phyloP scores from a whole-genome alignment of 2,888 invertebrate species.

The Eupithecia vulgata region DNA sequence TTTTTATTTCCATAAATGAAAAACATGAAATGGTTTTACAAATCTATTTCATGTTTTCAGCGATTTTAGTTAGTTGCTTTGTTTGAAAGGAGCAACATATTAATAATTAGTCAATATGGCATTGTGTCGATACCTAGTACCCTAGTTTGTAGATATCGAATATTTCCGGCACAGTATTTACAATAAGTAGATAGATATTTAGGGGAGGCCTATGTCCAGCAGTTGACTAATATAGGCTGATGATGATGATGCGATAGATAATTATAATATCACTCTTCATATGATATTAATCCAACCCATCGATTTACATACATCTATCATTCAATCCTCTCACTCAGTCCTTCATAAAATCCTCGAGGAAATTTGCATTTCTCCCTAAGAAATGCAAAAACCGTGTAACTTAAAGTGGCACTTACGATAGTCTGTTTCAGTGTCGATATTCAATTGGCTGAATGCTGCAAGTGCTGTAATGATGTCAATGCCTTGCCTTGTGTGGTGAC shows the following conservation, averaged over 20 bases:
- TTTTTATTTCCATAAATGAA: too few species aligned
- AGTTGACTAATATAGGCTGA: too few species aligned
- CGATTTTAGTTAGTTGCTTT: too few species aligned
- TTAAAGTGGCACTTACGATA: conserved; percentile 37
- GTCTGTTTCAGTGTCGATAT: conserved; percentile 38
- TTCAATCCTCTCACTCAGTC: not conserved
- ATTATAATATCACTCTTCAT: not conserved
- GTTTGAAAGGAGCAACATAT: too few species aligned
- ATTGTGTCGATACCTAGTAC: too few species aligned
- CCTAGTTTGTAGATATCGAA: too few species aligned
- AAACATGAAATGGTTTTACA: too few species aligned
- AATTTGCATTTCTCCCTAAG: conserved; percentile 24
- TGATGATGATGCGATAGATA: too few species aligned
- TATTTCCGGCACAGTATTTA: not conserved
- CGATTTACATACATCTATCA: not conserved
- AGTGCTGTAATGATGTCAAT: too few species aligned
- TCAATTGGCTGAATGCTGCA: conserved; percentile 30
- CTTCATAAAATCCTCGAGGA: conserved; percentile 7
- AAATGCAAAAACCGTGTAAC: conserved; percentile 41
- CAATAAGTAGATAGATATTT: not conserved
- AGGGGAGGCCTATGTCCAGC: too few species aligned
- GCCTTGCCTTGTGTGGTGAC: not conserved
- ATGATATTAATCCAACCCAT: not conserved
- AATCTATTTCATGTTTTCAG: too few species aligned
- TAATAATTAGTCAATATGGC: too few species aligned